Base-by-base conservation (phyloP, 2,888 invertebrate genomes). In the Dicranocentrus wangi region DNA sequence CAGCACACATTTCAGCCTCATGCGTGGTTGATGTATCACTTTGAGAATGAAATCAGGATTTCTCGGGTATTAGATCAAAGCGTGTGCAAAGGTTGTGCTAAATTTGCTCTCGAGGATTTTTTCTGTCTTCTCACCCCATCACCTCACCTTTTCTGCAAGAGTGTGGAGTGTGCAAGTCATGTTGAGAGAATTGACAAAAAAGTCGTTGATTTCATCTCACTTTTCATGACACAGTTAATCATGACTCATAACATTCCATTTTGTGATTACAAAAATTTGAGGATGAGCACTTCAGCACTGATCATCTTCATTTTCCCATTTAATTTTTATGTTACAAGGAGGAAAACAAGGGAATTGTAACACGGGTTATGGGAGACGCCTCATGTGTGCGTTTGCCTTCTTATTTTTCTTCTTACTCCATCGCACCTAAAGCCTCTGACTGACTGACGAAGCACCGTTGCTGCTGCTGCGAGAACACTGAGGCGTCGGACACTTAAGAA, bases 11-110 rank as follows among this genome's bases (percentile, higher is more conserved):
- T n/a, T n/a, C n/a, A n/a, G n/a, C n/a, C n/a, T n/a, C n/a, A n/a
- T n/a, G n/a, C n/a, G n/a, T n/a, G n/a, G n/a, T n/a, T n/a, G 47
- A 47, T 47, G 27, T n/a, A 28, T 51, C 51, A 68, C 61, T 72
- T 69, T 61, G 27, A 72, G 55, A 58, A 61, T 80, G 80, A 80
- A 80, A 80, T 73, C 69, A 42, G 1, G 27, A 80, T 80, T 80
- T 69, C 60, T 80, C 73, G 80, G 73, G 32, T 69, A 43, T 73
- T 73, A 80, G 39, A 42, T 47, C 73, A 73, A 71, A 60, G 23
- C 47, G 47, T 58, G 60, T 60, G n/a, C 60, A 80, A 80, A 73
- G 73, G 73, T 73, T 80, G 80, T 80, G 69, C 69, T 60, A 73
- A 66, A 58, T 47, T 32, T 32, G 32, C 10, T 32, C 32, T n/a